phyloP scores from a whole-genome alignment of 2,888 invertebrate genomes.

The Hydrotaea diabolus region DNA sequence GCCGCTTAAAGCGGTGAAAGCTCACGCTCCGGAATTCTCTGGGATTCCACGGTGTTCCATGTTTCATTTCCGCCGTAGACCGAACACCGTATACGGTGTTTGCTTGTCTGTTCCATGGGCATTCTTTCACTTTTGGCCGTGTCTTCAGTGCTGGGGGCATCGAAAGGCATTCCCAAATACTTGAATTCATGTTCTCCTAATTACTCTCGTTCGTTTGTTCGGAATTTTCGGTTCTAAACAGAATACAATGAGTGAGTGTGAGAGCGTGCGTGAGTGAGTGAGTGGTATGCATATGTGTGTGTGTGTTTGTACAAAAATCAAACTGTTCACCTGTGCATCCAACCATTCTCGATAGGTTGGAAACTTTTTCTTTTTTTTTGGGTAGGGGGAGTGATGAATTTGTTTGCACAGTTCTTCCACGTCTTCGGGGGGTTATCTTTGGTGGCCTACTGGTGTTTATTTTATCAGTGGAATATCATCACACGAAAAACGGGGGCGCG shows the following conservation, averaged over 20 bases:
- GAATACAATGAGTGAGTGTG: not conserved
- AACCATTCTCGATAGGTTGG: not conserved
- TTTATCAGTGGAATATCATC: not conserved
- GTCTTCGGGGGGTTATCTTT: not conserved
- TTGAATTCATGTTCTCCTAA: not conserved
- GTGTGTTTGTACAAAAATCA: not conserved
- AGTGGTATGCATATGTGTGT: too few relatives aligned
- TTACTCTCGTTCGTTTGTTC: not conserved
- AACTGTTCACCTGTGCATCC: not conserved
- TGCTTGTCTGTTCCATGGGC: not conserved
- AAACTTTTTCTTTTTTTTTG: too few relatives aligned
- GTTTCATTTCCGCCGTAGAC: slow-evolving; percentile 20
- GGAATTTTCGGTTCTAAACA: too few relatives aligned
- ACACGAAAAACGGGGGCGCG: not conserved
- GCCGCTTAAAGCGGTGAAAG: not conserved
- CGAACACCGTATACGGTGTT: not conserved
- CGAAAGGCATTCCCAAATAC: slow-evolving; percentile 19
- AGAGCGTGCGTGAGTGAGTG: not conserved
- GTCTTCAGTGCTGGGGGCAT: not conserved
- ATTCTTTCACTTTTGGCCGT: not conserved
- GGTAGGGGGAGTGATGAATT: not conserved
- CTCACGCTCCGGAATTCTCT: not conserved
- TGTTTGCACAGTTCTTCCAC: not conserved
- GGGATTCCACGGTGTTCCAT: not conserved
- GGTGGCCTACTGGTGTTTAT: slow-evolving; percentile 3